phyloP scores from a whole-genome alignment of 1,140 invertebrate genomes.

The Pogonognathellus flavescens region DNA sequence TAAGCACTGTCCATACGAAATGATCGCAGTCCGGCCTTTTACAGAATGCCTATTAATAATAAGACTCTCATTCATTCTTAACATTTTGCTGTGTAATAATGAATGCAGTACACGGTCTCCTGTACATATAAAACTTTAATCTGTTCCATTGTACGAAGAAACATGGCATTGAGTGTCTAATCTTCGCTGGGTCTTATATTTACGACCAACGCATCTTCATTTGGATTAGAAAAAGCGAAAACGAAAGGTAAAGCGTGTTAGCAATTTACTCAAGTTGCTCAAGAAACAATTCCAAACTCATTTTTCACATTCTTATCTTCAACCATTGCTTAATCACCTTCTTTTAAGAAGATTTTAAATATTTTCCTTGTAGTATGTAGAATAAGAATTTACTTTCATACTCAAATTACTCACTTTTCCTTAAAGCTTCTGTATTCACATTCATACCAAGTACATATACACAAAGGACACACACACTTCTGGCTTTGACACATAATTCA shows the following conservation, averaged over 20 bases:
- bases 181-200: not conserved
- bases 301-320: conserved; percentile 8
- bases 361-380: not conserved
- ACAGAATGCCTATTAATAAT: not conserved
- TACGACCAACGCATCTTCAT: not conserved
- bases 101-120: not conserved
- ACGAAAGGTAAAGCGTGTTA: conserved; percentile 30
- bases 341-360: not conserved
- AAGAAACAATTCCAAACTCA: conserved; percentile 33
- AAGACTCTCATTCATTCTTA: not conserved
- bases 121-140: no score
- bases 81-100: not conserved
- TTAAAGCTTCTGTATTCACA: not conserved
- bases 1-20: not conserved
- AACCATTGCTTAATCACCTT: not conserved
- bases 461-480: no score
- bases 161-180: no score
- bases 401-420: not conserved
- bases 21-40: not conserved
- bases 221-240: conserved; percentile 15
- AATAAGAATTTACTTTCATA: not conserved
- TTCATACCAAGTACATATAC: not conserved
- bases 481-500: no score
- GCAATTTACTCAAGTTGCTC: conserved; percentile 6
- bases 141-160: no score